Conservation (phyloP, 2,888 invertebrate species). For the Gortyna flavago region DNA sequence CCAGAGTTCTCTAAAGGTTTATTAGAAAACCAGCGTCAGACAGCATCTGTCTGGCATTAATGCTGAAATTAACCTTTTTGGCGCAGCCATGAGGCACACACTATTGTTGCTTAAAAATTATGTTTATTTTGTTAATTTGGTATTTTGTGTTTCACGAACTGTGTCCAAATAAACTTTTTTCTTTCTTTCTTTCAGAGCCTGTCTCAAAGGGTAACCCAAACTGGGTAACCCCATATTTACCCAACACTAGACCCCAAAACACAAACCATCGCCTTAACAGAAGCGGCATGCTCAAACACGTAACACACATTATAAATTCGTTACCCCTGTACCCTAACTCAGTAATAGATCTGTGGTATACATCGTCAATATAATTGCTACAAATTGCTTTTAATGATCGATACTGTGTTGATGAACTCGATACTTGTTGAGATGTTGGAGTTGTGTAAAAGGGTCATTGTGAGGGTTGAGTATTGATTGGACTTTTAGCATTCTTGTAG, state of each 20-base stretch:
- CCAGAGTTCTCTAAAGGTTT: no score
- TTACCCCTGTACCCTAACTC: slow-evolving; percentile 73
- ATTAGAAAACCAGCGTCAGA: no score
- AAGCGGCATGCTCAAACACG: slow-evolving; percentile 79
- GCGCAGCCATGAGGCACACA: no score
- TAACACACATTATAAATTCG: slow-evolving; percentile 84
- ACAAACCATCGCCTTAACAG: slow-evolving; percentile 73
- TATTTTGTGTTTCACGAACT: no score
- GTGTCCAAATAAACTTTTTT: no score
- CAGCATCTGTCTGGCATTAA: no score
- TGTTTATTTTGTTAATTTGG: no score
- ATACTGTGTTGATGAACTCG: slow-evolving; percentile 71
- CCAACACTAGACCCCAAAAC: background rate
- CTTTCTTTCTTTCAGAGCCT: no score
- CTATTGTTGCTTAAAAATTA: no score
- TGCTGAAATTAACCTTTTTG: no score
- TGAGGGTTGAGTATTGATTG: slow-evolving; percentile 59
- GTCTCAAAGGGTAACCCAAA: background rate
- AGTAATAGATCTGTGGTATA: slow-evolving; percentile 70
- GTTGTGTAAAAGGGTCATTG: slow-evolving; percentile 57
- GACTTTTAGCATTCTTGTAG: slow-evolving; percentile 35
- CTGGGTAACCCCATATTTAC: background rate
- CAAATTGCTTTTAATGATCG: slow-evolving; percentile 79
- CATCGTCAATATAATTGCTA: slow-evolving; percentile 83
- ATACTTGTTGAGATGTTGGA: slow-evolving; percentile 47